Evolutionary conservation across 2,113 vertebrate species (phyloP), one percentile per base, ranked within the genome.

Genomic region (Chauna torquata): DNA sequence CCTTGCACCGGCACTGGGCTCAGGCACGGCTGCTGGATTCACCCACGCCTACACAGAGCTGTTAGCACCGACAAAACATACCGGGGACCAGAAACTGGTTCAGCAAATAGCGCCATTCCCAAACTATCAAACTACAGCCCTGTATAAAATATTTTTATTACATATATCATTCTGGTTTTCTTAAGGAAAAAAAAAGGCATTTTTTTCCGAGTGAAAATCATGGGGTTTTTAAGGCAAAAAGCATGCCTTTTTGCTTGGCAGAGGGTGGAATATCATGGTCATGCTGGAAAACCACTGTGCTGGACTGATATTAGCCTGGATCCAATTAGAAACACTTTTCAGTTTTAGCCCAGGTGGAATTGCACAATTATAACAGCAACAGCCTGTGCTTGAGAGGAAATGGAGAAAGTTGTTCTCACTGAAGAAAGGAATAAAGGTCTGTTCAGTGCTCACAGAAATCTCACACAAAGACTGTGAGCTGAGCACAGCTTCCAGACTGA

Each of bases 321-420:
- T 95, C 84, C 92, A 95, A 92, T 92, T 95, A 95, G 96, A 96
- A 96, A 95, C 84, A 92, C 91, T 94, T 44, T 90, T 96, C 94
- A 91, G 64, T 81, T 91, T 80, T 95, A 94, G 83, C 82, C 91
- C 78, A 93, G 91, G 97, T 95, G 94, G 82, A 95, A 90, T 94
- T 92, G 93, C 93, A 94, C 6, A 16, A 92, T 92, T 89, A 80
- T 47, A 95, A 89, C 70, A 91, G 94, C 92, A 94, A 93, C 94
- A 92, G 71, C 25, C 66, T 92, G 87, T 82, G 50, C 75, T 74
- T 40, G 71, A 88, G 81, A 94, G 93, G 94, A 96, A 95, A 91
- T 86, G 78, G 93, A 86, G 92, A 95, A 97, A 95, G 66, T 86
- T 91, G 91, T 82, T 95, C 84, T 90, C 84, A 28, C 55, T 88